Percentiles rank a stretch among this genome's conserved stretches.
These are phyloP conservation scores for Didymodactylos carnosus DNA, from an alignment of 2,888 invertebrate genomes.

Conservation along the genomic window DNA sequence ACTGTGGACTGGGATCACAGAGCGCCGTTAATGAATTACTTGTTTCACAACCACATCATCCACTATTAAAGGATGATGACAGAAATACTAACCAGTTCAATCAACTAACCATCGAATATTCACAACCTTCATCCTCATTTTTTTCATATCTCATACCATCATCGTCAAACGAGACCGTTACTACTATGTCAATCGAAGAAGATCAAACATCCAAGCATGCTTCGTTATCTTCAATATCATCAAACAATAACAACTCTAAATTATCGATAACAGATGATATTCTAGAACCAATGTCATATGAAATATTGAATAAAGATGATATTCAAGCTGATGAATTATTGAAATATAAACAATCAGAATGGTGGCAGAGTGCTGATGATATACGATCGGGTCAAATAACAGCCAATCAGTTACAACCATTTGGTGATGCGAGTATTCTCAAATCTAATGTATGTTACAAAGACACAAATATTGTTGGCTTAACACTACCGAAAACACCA, in stretches of 20 bases:
- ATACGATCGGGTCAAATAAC: background rate
- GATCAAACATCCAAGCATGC: too few species aligned
- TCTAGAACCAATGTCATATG: too few species aligned
- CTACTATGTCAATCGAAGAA: too few species aligned
- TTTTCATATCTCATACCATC: background rate
- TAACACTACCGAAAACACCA: constrained; percentile 16
- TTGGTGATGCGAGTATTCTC: background rate
- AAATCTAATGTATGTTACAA: background rate
- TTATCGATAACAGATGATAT: too few species aligned
- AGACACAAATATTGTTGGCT: background rate
- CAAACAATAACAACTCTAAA: too few species aligned
- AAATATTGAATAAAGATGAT: too few species aligned
- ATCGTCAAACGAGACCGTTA: too few species aligned
- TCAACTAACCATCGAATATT: too few species aligned
- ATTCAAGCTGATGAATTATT: too few species aligned
- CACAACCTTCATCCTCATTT: background rate
- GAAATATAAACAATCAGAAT: too few species aligned
- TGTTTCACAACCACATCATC: background rate
- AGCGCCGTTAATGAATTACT: background rate
- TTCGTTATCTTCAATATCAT: too few species aligned
- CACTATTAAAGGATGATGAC: background rate
- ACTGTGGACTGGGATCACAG: constrained; percentile 55
- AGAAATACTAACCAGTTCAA: too few species aligned
- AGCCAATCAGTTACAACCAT: background rate
- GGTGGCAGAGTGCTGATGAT: background rate